phyloP scores from a whole-genome alignment of 1,140 invertebrate species.

The Drosophila mayri region DNA sequence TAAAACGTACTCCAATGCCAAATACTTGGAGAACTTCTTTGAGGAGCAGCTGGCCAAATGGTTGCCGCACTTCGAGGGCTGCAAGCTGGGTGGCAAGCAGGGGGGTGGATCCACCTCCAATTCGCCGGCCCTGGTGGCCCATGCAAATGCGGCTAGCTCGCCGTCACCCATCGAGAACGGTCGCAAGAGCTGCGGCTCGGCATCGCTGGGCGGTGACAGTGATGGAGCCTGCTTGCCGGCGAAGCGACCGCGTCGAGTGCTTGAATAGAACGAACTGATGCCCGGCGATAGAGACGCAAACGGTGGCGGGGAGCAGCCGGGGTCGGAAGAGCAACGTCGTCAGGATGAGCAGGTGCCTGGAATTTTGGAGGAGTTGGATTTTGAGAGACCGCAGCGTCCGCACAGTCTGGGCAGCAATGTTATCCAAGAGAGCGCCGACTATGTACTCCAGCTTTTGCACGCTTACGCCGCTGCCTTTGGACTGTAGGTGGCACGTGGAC shows the following conservation, averaged over 20 bases:
- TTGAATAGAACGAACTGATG: slow-evolving; percentile 81
- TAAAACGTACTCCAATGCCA: slow-evolving; percentile 93
- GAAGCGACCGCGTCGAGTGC: slow-evolving; percentile 66
- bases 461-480: slow-evolving; percentile 73
- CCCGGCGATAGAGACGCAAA: slow-evolving; percentile 56
- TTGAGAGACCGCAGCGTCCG: slow-evolving; percentile 61
- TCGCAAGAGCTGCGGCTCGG: slow-evolving; percentile 73
- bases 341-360: slow-evolving; percentile 18
- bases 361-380: slow-evolving; percentile 37
- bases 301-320: slow-evolving; percentile 24
- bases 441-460: slow-evolving; percentile 67
- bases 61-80: slow-evolving; percentile 89
- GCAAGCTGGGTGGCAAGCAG: slow-evolving; percentile 36
- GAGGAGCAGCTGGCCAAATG: slow-evolving; percentile 92
- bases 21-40: slow-evolving; percentile 93
- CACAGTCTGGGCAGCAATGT: slow-evolving; percentile 66
- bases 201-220: slow-evolving; percentile 67
- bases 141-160: slow-evolving; percentile 46
- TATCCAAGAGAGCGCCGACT: slow-evolving; percentile 73
- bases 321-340: slow-evolving; percentile 6
- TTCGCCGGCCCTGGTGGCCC: slow-evolving; percentile 52
- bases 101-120: slow-evolving; percentile 52
- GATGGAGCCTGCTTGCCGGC: slow-evolving; percentile 73
- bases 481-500: slow-evolving; percentile 32
- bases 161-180: slow-evolving; percentile 73